Conservation (phyloP, 2,888 invertebrate genomes). For the Oasisia sp. region DNA sequence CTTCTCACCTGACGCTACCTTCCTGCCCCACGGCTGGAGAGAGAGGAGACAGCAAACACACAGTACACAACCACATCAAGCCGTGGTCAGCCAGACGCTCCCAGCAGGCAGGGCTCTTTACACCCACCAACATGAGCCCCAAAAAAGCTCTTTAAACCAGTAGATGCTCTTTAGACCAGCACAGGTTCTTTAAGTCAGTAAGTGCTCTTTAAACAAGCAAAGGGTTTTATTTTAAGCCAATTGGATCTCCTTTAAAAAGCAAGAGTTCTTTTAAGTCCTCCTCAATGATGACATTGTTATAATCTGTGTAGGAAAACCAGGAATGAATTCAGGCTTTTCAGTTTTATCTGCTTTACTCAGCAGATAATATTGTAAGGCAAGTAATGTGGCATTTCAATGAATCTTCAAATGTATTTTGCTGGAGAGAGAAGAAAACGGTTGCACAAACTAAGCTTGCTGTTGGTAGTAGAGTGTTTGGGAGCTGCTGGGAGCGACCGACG, state of each 20-base stretch:
- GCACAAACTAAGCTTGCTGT: background rate
- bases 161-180: no score
- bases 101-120: background rate
- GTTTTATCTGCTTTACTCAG: background rate
- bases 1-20: background rate
- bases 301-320: background rate
- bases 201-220: no score
- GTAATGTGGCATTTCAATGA: no score
- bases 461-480: background rate
- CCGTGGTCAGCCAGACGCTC: background rate
- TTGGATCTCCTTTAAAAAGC: no score
- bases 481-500: background rate
- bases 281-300: background rate
- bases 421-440: background rate
- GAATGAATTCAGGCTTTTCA: background rate
- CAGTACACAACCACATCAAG: background rate
- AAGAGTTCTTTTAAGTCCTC: background rate
- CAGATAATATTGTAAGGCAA: no score
- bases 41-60: background rate
- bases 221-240: no score
- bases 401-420: background rate
- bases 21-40: constrained; percentile 4
- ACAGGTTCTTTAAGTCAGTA: no score
- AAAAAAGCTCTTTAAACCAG: no score
- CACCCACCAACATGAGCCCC: background rate